A percentile compares a stretch with the other conserved stretches of the same genome.
These are phyloP conservation scores for Meleagris gallopavo DNA, from an alignment of 2,113 vertebrate genomes.

Conservation along the genomic window DNA sequence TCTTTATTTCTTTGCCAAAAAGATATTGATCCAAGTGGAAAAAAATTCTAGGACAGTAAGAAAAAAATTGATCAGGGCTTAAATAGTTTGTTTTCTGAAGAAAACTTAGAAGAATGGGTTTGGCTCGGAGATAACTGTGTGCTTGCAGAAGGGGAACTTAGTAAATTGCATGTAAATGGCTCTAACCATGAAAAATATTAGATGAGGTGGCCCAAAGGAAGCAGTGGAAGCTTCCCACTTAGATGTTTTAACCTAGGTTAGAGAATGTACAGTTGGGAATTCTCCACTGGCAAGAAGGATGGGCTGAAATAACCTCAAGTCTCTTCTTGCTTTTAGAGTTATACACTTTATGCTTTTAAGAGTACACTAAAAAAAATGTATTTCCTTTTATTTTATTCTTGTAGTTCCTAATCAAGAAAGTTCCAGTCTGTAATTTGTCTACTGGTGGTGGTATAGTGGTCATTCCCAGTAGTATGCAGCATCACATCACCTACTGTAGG, in stretches of 20 bases:
- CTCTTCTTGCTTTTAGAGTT: background rate
- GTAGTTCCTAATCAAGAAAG: background rate
- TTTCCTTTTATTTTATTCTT: background rate
- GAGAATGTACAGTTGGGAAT: background rate
- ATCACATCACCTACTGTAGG: too few species aligned
- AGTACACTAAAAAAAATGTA: background rate
- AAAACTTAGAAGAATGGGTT: background rate
- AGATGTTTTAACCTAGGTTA: background rate
- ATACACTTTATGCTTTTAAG: background rate
- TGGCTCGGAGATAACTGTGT: background rate
- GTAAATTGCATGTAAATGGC: background rate
- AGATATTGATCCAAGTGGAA: background rate
- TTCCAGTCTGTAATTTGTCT: background rate
- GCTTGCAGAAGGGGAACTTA: background rate
- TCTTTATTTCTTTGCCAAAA: conserved; percentile 12
- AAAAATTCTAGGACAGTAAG: background rate
- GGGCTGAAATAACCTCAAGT: background rate
- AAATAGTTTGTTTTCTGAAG: background rate
- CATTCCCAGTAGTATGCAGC: background rate
- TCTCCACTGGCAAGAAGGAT: background rate
- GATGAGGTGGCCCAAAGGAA: background rate
- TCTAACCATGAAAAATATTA: background rate
- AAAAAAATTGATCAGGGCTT: background rate
- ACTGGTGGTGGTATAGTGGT: background rate
- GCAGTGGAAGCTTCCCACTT: background rate